Evolutionary conservation across 2,888 invertebrate genomes (phyloP).

Genomic region (Limnephilus marmoratus): DNA sequence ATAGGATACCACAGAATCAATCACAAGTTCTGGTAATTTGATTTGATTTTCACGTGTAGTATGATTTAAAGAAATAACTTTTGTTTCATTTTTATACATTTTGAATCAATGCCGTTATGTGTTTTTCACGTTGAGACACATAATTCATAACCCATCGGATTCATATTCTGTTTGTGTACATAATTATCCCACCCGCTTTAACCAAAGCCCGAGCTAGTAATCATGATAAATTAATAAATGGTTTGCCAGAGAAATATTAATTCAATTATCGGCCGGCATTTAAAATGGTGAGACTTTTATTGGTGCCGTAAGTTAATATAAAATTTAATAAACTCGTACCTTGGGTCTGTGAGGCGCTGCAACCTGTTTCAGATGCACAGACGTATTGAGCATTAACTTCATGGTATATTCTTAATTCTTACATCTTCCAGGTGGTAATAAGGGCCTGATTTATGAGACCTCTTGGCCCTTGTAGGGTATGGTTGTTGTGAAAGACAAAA

Average conservation of each 20-base stretch:
- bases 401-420: conserved; percentile 2
- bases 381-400: background rate
- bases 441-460: conserved; percentile 58
- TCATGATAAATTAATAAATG: conserved; percentile 34
- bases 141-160: background rate
- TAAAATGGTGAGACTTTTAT: conserved; percentile 37
- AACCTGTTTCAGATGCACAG: conserved; percentile 31
- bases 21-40: too few species aligned
- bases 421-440: conserved; percentile 53
- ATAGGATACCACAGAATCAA: too few species aligned
- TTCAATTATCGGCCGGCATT: conserved; percentile 30
- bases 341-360: background rate
- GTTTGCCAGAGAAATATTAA: conserved; percentile 37
- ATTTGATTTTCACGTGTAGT: too few species aligned
- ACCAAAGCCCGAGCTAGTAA: background rate
- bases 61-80: too few species aligned
- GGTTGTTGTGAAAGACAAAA: conserved; percentile 16
- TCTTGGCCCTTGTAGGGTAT: conserved; percentile 18
- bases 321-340: conserved; percentile 39
- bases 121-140: background rate
- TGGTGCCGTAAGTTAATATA: conserved; percentile 27
- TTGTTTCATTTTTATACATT: background rate
- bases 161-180: background rate
- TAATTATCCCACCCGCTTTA: background rate
- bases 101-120: background rate